Evolutionary conservation across 1,140 invertebrate genomes (phyloP).

Genomic region (Sminthurides bifidus): DNA sequence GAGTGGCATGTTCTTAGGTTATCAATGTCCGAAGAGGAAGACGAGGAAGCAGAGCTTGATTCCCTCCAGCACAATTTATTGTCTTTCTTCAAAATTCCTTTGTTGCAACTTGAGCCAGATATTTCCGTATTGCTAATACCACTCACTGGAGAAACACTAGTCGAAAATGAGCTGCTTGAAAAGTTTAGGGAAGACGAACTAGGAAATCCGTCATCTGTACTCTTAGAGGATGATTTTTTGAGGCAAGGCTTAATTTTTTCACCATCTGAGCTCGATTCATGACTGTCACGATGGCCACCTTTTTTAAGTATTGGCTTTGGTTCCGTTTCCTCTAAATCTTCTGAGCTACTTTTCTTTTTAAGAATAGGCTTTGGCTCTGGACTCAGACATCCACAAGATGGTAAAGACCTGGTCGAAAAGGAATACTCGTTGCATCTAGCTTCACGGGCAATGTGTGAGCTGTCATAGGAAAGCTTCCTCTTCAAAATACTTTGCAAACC

Average conservation of each 20-base stretch:
- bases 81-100: constrained; percentile 20
- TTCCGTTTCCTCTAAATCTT: constrained; percentile 58
- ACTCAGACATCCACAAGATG: constrained; percentile 11
- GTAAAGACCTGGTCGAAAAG: constrained; percentile 18
- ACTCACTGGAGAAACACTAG: neutral
- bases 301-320: constrained; percentile 66
- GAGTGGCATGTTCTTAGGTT: too few relatives aligned
- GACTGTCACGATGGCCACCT: constrained; percentile 12
- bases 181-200: neutral
- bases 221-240: constrained; percentile 24
- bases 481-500: constrained; percentile 26
- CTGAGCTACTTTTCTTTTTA: constrained; percentile 68
- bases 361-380: constrained; percentile 48
- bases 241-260: constrained; percentile 24
- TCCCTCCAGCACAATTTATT: neutral
- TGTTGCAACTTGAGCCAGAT: neutral
- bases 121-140: neutral
- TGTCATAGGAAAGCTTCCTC: constrained; percentile 25
- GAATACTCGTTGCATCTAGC: constrained; percentile 14
- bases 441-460: constrained; percentile 16
- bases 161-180: neutral
- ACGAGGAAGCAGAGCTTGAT: neutral
- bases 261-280: constrained; percentile 13
- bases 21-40: neutral
- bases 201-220: constrained; percentile 9